Evolutionary conservation across 2,888 invertebrate genomes (phyloP).

Genomic region (Clusia tigrina): DNA sequence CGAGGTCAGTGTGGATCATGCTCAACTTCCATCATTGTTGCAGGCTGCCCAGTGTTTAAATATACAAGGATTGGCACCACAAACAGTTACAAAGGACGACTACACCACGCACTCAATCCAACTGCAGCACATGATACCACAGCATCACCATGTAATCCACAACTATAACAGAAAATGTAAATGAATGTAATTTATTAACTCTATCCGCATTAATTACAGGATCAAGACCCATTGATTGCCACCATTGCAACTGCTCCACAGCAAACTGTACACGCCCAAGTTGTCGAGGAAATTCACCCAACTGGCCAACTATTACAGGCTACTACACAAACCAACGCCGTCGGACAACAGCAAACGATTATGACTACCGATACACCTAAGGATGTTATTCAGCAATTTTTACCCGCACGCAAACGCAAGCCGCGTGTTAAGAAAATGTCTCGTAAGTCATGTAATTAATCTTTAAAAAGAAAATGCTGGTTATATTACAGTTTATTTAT

Average conservation of each 20-base stretch:
- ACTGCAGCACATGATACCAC: constrained; percentile 64
- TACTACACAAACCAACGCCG: constrained; percentile 53
- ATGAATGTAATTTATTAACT: neutral
- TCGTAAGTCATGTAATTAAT: constrained; percentile 47
- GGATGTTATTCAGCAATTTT: constrained; percentile 66
- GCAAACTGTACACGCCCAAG: constrained; percentile 64
- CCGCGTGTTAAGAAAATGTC: constrained; percentile 67
- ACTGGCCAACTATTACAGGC: constrained; percentile 60
- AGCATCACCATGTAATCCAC: constrained; percentile 60
- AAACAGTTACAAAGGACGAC: constrained; percentile 65
- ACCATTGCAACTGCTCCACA: constrained; percentile 63
- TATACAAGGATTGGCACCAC: constrained; percentile 70
- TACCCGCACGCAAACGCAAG: constrained; percentile 67
- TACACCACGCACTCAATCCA: constrained; percentile 64
- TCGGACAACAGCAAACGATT: constrained; percentile 59
- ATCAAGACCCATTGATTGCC: constrained; percentile 64
- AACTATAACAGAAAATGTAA: neutral
- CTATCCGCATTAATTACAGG: constrained; percentile 42
- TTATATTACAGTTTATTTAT: neutral
- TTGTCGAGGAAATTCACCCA: constrained; percentile 64
- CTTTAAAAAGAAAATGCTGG: neutral
- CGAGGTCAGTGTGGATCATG: constrained; percentile 71
- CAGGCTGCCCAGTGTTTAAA: constrained; percentile 72
- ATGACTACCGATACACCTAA: constrained; percentile 61
- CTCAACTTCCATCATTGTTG: constrained; percentile 69